These are phyloP conservation scores for Diadegma fenestrale DNA, from an alignment of 2,888 invertebrate species.

Conservation along the genomic window DNA sequence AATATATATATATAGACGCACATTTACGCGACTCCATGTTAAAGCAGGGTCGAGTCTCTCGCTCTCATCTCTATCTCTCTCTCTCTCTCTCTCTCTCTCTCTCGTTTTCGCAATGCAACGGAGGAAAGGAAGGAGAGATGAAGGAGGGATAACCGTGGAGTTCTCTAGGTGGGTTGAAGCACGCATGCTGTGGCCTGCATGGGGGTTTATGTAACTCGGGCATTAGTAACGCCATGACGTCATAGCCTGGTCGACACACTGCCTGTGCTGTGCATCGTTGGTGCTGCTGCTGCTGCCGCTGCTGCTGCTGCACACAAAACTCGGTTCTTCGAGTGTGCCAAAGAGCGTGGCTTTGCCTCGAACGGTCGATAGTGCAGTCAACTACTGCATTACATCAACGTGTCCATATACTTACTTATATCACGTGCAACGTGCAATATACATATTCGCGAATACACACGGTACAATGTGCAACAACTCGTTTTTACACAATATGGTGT, in stretches of 20 bases:
- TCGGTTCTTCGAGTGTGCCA: constrained; percentile 31
- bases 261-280: constrained; percentile 30
- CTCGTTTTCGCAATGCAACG: constrained; percentile 28
- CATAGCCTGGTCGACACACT: constrained; percentile 69
- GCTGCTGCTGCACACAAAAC: constrained; percentile 56
- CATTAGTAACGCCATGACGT: constrained; percentile 80
- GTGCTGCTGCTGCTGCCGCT: constrained; percentile 33
- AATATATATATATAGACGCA: constrained; percentile 14
- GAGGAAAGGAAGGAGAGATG: neutral
- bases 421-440: neutral
- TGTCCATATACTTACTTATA: constrained; percentile 18
- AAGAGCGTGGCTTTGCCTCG: constrained; percentile 32
- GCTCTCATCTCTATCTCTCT: neutral
- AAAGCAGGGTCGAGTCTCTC: constrained; percentile 48
- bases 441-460: neutral
- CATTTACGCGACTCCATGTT: constrained; percentile 8
- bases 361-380: constrained; percentile 69
- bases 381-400: constrained; percentile 62
- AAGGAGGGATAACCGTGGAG: constrained; percentile 47
- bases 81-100: constrained; percentile 26
- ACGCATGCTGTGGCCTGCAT: constrained; percentile 73
- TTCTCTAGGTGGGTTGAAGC: constrained; percentile 62
- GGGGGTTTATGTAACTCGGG: constrained; percentile 82
- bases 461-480: constrained; percentile 9
- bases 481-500: constrained; percentile 17